Percentiles rank a stretch among this genome's conserved stretches.
Evolutionary conservation across 2,113 vertebrate species (phyloP).

Genomic region (Columba livia): DNA sequence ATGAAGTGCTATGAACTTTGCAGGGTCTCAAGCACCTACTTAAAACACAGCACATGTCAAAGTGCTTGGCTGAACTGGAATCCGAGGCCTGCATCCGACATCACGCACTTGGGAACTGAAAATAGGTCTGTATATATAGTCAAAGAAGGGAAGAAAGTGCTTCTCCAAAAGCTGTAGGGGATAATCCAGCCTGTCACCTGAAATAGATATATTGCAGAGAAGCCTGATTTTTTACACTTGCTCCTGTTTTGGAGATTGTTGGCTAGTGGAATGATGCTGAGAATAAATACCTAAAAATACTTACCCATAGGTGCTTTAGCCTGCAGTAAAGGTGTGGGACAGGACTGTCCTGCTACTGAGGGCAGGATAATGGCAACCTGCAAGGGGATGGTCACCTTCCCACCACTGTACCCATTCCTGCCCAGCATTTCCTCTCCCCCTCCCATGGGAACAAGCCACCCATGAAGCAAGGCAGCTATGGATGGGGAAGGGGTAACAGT

Average conservation of each 20-base stretch:
- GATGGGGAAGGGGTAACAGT: not conserved
- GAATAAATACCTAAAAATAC: not conserved
- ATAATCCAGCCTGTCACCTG: not conserved
- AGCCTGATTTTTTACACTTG: not conserved
- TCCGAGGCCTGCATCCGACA: not conserved
- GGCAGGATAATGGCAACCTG: not conserved
- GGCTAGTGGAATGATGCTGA: not conserved
- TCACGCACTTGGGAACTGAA: not conserved
- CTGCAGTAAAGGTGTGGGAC: not conserved
- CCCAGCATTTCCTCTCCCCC: too few species aligned
- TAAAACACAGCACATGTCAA: not conserved
- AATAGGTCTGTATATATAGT: not conserved
- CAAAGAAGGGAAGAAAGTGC: not conserved
- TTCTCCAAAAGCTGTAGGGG: not conserved
- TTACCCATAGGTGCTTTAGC: not conserved
- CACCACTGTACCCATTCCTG: accelerated
- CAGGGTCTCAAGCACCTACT: not conserved
- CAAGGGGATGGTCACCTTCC: not conserved
- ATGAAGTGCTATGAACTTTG: not conserved
- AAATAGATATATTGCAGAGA: not conserved
- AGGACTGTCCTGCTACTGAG: not conserved
- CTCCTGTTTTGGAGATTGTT: not conserved
- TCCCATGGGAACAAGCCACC: not conserved
- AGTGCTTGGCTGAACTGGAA: not conserved
- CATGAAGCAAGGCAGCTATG: not conserved